Evolutionary conservation across 2,113 vertebrate genomes (phyloP).

Genomic region (Phasianus colchicus): DNA sequence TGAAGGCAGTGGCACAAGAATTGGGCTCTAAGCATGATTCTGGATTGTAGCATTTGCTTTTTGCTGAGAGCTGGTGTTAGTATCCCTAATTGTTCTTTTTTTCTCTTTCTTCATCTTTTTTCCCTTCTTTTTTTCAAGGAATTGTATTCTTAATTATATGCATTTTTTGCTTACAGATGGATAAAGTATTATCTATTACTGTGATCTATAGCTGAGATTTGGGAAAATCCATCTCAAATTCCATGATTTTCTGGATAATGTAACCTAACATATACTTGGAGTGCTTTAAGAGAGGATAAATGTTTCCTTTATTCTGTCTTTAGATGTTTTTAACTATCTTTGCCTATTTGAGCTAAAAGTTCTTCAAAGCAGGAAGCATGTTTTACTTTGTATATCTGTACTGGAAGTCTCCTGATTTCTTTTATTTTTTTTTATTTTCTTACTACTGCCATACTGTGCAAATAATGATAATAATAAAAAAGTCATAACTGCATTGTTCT

Average conservation of each 20-base stretch:
- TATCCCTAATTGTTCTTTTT: background rate
- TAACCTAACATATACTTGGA: background rate
- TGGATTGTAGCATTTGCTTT: background rate
- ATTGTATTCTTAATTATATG: background rate
- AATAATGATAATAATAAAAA: background rate
- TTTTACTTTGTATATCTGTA: background rate
- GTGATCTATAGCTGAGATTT: background rate
- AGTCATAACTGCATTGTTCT: background rate
- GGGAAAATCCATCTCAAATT: background rate
- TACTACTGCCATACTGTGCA: background rate
- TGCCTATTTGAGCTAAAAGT: background rate
- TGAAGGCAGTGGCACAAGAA: background rate
- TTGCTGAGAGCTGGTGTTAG: background rate
- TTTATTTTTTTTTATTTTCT: background rate
- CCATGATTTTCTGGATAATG: background rate
- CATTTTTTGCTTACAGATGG: background rate
- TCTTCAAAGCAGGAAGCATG: background rate
- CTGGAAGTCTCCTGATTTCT: background rate
- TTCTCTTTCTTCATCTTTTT: background rate
- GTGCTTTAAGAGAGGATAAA: background rate
- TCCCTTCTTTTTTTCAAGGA: background rate
- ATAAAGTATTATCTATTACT: background rate
- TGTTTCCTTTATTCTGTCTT: background rate
- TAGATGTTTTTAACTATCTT: background rate
- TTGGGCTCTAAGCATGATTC: background rate